Evolutionary conservation across 1,140 invertebrate species (phyloP).

Genomic region (Papilio glaucus): DNA sequence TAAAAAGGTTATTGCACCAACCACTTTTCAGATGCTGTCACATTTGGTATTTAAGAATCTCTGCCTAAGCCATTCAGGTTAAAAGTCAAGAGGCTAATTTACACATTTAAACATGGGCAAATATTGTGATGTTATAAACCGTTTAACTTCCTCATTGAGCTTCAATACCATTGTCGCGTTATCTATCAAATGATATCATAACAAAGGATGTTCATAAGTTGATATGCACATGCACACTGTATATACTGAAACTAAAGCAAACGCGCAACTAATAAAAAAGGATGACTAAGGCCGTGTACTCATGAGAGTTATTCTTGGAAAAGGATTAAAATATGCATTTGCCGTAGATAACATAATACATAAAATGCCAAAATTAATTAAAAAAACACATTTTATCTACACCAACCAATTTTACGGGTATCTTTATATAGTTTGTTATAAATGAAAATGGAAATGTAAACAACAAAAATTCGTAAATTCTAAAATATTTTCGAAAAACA

Average conservation of each 20-base stretch:
- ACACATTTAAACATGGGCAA: not conserved
- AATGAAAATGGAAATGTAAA: no score
- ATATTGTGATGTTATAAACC: not conserved
- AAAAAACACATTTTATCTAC: no score
- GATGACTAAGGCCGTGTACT: not conserved
- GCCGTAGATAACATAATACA: no score
- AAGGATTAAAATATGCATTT: no score
- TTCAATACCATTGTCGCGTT: constrained; percentile 1
- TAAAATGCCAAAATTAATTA: no score
- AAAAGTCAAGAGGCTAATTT: not conserved
- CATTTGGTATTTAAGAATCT: not conserved
- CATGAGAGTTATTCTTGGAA: no score
- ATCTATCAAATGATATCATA: constrained; percentile 7
- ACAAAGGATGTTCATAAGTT: constrained; percentile 7
- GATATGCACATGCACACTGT: not conserved
- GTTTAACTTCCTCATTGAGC: not conserved
- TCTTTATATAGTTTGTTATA: no score
- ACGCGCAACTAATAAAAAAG: constrained; percentile 25
- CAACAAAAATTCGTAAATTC: no score
- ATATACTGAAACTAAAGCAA: constrained; percentile 10
- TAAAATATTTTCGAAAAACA: no score
- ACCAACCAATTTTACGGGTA: no score
- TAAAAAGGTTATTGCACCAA: no score
- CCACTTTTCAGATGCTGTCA: no score
- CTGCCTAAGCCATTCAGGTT: not conserved